Evolutionary conservation across 2,797 vertebrate genomes (phyloP), one percentile per base, ranked within the genome.

Genomic region (Nyctibius grandis): DNA sequence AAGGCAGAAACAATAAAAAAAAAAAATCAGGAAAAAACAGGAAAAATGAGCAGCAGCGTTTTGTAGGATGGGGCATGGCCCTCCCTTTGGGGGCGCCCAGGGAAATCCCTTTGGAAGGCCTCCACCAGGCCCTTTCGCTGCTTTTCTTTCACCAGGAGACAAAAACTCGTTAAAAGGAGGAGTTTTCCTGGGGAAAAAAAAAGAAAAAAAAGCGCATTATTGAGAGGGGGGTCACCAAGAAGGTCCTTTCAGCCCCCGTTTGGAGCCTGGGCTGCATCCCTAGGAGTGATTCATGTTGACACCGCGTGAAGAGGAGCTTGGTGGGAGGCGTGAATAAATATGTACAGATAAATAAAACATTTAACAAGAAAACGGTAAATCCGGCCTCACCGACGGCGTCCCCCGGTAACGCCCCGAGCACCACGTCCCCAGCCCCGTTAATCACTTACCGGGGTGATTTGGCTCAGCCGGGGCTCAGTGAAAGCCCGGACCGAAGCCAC

Each of bases 321-420:
- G n/a, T 6, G 60, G 74, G 60, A 84, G 56, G 31, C 1, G 8
- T 33, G 54, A 70, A 28, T 17, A 42, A 48, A 65, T 5, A 16
- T n/a, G 31, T 18, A 20, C 1, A 38, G n/a, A 23, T 16, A 51
- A 81, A 74, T 5, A 54, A 14, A 78, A 54, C 9, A 31, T 9
- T 28, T 7, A 5, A 2, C 20, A 19, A 1, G 6, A 15, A 42
- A 56, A n/a, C 1, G 2, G 53, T 2, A 56, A 79, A 76, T 19
- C 48, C 4, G 4, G 6, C 3, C 7, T 3, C 50, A 33, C 47
- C 3, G 4, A 2, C 0, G 2, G 15, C 7, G 0, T 9, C 29
- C 15, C 48, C 56, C 33, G 15, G 64, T 17, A 29, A 13, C 9
- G 1, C 38, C 64, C 45, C 15, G 9, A 7, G 2, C 14, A 1